These are phyloP conservation scores for Ornithoptera priamus DNA, from an alignment of 2,888 invertebrate species.

Conservation along the genomic window DNA sequence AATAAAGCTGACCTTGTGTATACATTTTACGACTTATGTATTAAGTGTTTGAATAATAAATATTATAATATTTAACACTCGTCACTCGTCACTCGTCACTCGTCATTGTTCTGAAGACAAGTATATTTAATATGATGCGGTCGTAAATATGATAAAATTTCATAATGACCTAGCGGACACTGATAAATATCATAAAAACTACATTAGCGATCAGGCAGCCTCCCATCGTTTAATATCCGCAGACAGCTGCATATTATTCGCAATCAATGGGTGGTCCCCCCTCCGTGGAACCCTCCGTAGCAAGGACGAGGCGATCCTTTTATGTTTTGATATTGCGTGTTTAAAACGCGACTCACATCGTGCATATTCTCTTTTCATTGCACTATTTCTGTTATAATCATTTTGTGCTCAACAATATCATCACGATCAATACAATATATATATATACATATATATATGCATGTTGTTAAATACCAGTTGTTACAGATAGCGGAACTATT, in stretches of 20 bases:
- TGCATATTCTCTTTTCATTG: constrained; percentile 2
- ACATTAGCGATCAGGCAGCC: constrained; percentile 8
- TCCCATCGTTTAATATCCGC: constrained; percentile 13
- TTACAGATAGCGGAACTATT: too few relatives aligned
- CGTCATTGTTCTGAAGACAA: background rate
- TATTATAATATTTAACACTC: too few relatives aligned
- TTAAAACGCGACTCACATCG: background rate
- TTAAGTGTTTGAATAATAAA: background rate
- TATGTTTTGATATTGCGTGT: constrained; percentile 10
- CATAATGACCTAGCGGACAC: background rate
- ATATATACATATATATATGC: background rate
- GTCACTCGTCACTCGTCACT: background rate
- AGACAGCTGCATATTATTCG: constrained; percentile 26
- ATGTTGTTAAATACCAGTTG: too few relatives aligned
- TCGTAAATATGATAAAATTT: background rate
- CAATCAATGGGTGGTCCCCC: constrained; percentile 26
- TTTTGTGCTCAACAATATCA: background rate
- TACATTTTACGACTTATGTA: background rate
- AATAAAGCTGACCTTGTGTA: too few relatives aligned
- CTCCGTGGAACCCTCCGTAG: constrained; percentile 9
- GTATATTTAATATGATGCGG: background rate
- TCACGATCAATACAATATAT: background rate
- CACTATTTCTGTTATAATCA: background rate
- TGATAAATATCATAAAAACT: constrained; percentile 3
- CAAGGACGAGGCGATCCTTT: constrained; percentile 21